phyloP scores from a whole-genome alignment of 92 coral and sea anemone species.

The Meandrina meandrites region DNA sequence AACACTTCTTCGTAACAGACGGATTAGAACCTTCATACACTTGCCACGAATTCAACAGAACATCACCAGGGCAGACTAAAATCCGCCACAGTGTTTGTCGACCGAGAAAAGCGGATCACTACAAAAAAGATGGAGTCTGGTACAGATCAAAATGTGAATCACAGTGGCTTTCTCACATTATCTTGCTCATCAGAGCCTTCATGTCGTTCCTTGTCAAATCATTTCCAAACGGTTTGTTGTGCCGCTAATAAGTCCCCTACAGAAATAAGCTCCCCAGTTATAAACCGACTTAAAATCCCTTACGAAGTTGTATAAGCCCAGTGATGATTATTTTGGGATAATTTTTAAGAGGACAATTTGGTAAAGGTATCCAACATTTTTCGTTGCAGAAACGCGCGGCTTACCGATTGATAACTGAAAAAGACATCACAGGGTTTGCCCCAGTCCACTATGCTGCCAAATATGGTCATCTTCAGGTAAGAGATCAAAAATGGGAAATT shows the following conservation, averaged over 20 bases:
- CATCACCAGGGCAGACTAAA: not conserved
- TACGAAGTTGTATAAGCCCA: no score
- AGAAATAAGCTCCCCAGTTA: no score
- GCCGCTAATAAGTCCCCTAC: no score
- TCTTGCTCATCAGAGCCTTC: no score
- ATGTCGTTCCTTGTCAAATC: no score
- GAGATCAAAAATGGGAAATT: not conserved
- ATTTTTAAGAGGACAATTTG: not conserved
- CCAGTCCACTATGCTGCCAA: slow-evolving; percentile 75
- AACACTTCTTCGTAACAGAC: not conserved
- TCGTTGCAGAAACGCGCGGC: slow-evolving; percentile 39
- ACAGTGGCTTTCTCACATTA: no score
- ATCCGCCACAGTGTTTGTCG: no score
- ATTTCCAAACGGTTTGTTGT: no score
- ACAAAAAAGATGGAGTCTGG: no score
- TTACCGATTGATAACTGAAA: slow-evolving; percentile 58
- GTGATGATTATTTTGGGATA: not conserved
- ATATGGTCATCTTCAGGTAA: slow-evolving; percentile 66
- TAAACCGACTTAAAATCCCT: no score
- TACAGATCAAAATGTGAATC: no score
- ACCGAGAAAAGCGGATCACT: no score
- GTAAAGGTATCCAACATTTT: not conserved
- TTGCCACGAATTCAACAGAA: not conserved
- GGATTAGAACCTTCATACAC: not conserved
- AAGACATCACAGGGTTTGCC: slow-evolving; percentile 70